Percentiles rank a stretch among this genome's conserved stretches.
Evolutionary conservation across 2,888 invertebrate species (phyloP).

Genomic region (Pantelozetes paolii): DNA sequence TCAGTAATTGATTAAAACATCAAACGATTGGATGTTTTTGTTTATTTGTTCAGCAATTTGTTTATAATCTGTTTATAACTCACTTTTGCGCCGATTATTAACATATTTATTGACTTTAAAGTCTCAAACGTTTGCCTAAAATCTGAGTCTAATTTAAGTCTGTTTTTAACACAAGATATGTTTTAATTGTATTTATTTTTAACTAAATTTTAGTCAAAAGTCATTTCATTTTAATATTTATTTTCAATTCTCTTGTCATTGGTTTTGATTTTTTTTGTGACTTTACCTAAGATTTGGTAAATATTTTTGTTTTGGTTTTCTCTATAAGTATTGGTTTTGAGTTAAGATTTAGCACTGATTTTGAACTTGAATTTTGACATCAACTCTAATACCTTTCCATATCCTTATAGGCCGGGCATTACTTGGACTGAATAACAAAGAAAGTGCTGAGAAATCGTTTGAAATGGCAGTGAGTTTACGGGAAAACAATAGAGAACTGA

Average conservation of each 20-base stretch:
- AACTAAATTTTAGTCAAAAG: background rate
- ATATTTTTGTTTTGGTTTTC: background rate
- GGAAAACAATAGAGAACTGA: background rate
- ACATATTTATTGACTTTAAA: conserved; percentile 12
- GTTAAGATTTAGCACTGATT: background rate
- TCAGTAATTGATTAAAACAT: no score
- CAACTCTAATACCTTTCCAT: background rate
- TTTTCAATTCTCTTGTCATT: background rate
- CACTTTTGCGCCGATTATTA: conserved; percentile 1
- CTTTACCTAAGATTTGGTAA: background rate
- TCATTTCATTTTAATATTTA: background rate
- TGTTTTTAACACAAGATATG: no score
- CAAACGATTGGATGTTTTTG: background rate
- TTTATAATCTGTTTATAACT: background rate
- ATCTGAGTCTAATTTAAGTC: no score
- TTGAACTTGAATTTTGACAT: background rate
- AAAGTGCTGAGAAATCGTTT: conserved; percentile 19
- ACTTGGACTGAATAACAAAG: background rate
- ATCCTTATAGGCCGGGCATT: background rate
- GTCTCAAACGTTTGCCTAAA: background rate
- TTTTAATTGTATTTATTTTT: no score
- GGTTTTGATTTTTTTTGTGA: background rate
- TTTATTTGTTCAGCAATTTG: background rate
- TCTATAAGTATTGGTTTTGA: background rate
- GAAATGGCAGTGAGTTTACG: conserved; percentile 16